Evolutionary conservation across 2,113 vertebrate genomes (phyloP).

Genomic region (Platanista minor): DNA sequence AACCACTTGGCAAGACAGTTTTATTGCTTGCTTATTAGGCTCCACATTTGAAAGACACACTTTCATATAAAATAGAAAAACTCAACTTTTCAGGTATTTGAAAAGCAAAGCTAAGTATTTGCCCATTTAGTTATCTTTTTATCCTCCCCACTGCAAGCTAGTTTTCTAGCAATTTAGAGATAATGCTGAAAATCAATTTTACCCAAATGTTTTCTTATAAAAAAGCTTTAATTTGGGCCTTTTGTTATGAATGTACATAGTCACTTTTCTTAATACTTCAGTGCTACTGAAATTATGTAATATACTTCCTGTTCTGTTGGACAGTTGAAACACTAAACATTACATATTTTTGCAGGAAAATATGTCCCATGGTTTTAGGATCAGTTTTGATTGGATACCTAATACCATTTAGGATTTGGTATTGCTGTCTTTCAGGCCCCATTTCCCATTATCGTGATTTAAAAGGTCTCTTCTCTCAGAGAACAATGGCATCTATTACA

Average conservation of each 20-base stretch:
- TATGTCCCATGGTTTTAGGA: not conserved
- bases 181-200: constrained; percentile 13
- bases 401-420: not conserved
- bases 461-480: not conserved
- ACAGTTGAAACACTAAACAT: not conserved
- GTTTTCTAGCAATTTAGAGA: not conserved
- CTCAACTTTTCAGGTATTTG: not conserved
- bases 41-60: not conserved
- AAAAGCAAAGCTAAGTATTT: constrained; percentile 3
- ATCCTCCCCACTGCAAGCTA: not conserved
- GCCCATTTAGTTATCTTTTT: not conserved
- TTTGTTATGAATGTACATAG: not conserved
- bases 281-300: not conserved
- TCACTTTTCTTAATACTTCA: not conserved
- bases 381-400: not conserved
- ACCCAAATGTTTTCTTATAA: not conserved
- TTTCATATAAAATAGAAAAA: constrained; percentile 19
- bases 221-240: not conserved
- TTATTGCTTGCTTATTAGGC: constrained; percentile 35
- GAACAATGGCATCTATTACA: not conserved
- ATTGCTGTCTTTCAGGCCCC: not conserved
- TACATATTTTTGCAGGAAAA: not conserved
- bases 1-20: constrained; percentile 16
- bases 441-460: not conserved
- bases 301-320: not conserved